Evolutionary conservation across 2,888 invertebrate genomes (phyloP).

Genomic region (Reticulitermes lucifugus): DNA sequence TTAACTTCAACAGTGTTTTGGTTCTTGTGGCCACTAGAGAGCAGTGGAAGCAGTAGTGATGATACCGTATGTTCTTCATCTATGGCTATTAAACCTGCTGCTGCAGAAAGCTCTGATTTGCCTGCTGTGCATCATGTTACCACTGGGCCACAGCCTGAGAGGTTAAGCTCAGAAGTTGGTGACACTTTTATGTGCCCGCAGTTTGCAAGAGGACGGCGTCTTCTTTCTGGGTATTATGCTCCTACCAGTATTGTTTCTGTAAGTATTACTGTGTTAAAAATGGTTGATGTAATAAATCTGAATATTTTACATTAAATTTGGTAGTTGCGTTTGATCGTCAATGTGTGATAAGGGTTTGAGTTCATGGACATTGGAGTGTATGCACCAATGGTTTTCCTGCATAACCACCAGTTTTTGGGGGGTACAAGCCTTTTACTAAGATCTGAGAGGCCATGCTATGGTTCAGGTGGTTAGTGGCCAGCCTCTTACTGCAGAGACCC

Average conservation of each 20-base stretch:
- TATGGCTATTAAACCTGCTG: neutral
- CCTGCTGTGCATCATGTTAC: constrained; percentile 47
- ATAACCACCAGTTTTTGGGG: too few relatives aligned
- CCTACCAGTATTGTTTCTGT: constrained; percentile 69
- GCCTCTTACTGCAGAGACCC: too few relatives aligned
- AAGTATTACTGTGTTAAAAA: constrained; percentile 56
- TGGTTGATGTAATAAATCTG: too few relatives aligned
- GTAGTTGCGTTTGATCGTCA: too few relatives aligned
- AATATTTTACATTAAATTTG: too few relatives aligned
- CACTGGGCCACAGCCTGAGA: constrained; percentile 57
- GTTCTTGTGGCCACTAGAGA: constrained; percentile 44
- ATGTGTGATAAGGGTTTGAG: too few relatives aligned
- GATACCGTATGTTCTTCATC: constrained; percentile 54
- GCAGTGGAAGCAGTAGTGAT: constrained; percentile 57
- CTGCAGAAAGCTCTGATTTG: neutral
- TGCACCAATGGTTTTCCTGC: too few relatives aligned
- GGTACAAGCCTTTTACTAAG: too few relatives aligned
- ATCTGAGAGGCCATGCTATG: too few relatives aligned
- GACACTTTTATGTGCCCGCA: constrained; percentile 71
- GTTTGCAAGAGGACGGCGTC: constrained; percentile 68
- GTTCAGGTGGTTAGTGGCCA: too few relatives aligned
- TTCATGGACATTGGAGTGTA: too few relatives aligned
- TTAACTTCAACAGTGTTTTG: neutral
- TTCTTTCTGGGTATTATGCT: constrained; percentile 71
- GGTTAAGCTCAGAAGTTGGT: constrained; percentile 60